Percentiles rank a stretch among this genome's conserved stretches.
Conservation (phyloP, 2,797 vertebrate species). For the Adelosebastes latens region DNA sequence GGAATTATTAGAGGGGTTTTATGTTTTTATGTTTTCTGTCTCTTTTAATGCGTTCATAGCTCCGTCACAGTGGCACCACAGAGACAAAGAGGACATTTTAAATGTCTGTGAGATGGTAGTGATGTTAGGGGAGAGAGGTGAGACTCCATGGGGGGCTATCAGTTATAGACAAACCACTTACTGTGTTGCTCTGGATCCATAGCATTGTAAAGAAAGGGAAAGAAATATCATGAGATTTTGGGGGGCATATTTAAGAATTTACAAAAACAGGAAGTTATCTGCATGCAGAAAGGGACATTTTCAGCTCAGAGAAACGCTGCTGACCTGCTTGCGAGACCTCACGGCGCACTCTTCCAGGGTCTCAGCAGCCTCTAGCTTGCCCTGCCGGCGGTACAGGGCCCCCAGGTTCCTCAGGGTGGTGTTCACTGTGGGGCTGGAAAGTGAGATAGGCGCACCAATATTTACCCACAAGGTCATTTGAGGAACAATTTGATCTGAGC, state of each 20-base stretch:
- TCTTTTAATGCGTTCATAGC: neutral
- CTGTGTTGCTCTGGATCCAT: constrained; percentile 86
- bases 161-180: constrained; percentile 80
- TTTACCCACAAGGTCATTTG: neutral
- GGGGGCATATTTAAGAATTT: constrained; percentile 12
- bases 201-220: constrained; percentile 75
- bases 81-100: constrained; percentile 12
- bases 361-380: constrained; percentile 93
- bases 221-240: constrained; percentile 73
- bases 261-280: constrained; percentile 20
- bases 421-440: constrained; percentile 93
- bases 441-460: neutral
- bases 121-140: constrained; percentile 54
- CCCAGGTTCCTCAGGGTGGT: constrained; percentile 96
- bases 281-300: neutral
- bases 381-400: constrained; percentile 93
- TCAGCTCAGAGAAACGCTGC: neutral
- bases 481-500: accelerated
- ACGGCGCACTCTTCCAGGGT: constrained; percentile 91
- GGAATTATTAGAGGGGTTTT: constrained; percentile 19
- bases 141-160: constrained; percentile 52
- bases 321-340: constrained; percentile 91
- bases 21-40: constrained; percentile 25
- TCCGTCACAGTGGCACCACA: constrained; percentile 5
- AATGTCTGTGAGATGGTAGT: constrained; percentile 61